A percentile compares a stretch with the other conserved stretches of the same genome.
Evolutionary conservation across 1,140 invertebrate species (phyloP).

Genomic region (Pseudachorutes palmiensis): DNA sequence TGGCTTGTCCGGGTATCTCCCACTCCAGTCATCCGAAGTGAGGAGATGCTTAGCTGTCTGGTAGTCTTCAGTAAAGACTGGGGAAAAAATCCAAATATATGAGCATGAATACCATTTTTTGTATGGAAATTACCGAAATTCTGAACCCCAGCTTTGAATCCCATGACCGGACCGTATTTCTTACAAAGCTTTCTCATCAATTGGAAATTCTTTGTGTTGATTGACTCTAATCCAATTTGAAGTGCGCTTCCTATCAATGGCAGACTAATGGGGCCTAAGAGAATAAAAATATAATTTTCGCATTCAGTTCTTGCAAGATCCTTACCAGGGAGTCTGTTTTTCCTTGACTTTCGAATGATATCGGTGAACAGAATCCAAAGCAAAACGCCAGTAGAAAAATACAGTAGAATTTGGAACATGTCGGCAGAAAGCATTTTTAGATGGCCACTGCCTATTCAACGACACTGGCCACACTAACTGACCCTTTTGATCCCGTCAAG

Average conservation of each 20-base stretch:
- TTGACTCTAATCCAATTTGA: not conserved
- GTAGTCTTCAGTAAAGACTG: not conserved
- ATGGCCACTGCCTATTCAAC: not conserved
- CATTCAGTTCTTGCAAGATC: not conserved
- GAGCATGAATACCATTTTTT: not conserved
- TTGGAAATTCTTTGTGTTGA: constrained; percentile 3
- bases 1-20: not conserved
- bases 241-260: not conserved
- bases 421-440: not conserved
- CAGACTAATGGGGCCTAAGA: not conserved
- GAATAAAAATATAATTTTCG: not conserved
- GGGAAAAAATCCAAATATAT: not conserved
- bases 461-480: not conserved
- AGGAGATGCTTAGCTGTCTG: not conserved
- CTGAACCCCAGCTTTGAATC: not conserved
- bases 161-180: constrained; percentile 9
- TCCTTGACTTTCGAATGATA: not conserved
- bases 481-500: not conserved
- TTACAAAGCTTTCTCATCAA: not conserved
- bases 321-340: not conserved
- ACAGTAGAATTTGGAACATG: not conserved
- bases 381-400: not conserved
- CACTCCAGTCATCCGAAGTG: not conserved
- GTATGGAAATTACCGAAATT: constrained; percentile 6
- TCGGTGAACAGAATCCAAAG: not conserved